These are phyloP conservation scores for Dendronephthya gigantea DNA, from an alignment of 64 coral and sea anemone species.

Conservation along the genomic window DNA sequence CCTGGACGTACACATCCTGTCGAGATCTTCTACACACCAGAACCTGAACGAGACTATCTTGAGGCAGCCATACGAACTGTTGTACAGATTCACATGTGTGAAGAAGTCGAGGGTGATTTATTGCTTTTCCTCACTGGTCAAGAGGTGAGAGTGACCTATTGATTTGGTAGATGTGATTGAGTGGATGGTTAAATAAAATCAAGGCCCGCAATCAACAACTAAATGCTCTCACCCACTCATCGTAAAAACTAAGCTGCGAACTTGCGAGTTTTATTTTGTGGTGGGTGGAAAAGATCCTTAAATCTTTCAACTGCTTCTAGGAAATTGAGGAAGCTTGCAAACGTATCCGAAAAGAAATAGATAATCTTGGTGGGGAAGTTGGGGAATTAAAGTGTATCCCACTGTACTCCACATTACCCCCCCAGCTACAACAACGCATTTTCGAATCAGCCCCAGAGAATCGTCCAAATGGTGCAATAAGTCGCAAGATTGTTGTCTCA, in stretches of 20 bases:
- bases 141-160: conserved; percentile 37
- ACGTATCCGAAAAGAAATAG: conserved; percentile 89
- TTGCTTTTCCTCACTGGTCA: conserved; percentile 95
- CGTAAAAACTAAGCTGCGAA: neutral
- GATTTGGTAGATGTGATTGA: too few species aligned
- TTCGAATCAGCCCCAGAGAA: conserved; percentile 84
- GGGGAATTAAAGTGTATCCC: conserved; percentile 92
- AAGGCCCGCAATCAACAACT: too few species aligned
- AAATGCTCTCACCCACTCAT: too few species aligned
- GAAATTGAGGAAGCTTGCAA: conserved; percentile 99
- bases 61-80: conserved; percentile 93
- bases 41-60: conserved; percentile 91
- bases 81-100: conserved; percentile 96
- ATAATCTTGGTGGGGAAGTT: conserved; percentile 70
- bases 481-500: conserved; percentile 83
- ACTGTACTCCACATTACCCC: conserved; percentile 84
- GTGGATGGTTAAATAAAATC: too few species aligned
- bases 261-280: too few species aligned
- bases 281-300: neutral
- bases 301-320: conserved; percentile 19
- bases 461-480: conserved; percentile 76
- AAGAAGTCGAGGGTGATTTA: conserved; percentile 81
- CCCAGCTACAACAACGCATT: conserved; percentile 76
- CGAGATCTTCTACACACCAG: conserved; percentile 96
- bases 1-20: conserved; percentile 93